Conservation (phyloP, 2,888 invertebrate species). For the Himalopsyche japonica region DNA sequence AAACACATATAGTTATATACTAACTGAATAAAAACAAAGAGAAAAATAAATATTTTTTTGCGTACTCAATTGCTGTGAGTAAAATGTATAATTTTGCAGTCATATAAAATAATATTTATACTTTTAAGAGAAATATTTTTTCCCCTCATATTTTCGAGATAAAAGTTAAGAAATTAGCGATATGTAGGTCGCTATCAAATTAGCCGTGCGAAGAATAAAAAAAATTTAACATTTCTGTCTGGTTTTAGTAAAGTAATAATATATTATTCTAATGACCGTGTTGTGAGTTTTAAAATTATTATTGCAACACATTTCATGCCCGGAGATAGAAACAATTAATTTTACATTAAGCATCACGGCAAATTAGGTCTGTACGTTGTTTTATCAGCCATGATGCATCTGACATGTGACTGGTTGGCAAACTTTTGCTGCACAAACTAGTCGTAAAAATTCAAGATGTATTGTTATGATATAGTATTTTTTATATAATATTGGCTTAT, state of each 20-base stretch:
- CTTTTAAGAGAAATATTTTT: not conserved
- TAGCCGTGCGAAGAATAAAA: not conserved
- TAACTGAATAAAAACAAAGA: too few species aligned
- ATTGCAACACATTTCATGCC: slow-evolving; percentile 7
- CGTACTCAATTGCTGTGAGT: too few species aligned
- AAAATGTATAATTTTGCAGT: not conserved
- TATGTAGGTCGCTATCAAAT: not conserved
- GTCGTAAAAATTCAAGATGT: too few species aligned
- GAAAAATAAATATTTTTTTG: too few species aligned
- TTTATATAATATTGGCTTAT: too few species aligned
- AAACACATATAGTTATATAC: too few species aligned
- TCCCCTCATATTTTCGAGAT: not conserved
- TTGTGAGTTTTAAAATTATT: not conserved
- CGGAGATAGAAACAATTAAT: slow-evolving; percentile 14
- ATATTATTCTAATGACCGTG: not conserved
- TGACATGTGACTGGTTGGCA: not conserved
- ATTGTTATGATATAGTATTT: too few species aligned
- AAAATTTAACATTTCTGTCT: not conserved
- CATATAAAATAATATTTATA: not conserved
- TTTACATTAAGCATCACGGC: slow-evolving; percentile 13
- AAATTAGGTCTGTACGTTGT: not conserved
- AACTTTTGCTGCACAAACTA: not conserved
- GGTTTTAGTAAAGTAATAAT: not conserved
- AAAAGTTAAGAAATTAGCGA: not conserved
- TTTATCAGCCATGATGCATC: not conserved